Base-by-base conservation (phyloP, 2,113 vertebrate genomes). In the Natator depressus region DNA sequence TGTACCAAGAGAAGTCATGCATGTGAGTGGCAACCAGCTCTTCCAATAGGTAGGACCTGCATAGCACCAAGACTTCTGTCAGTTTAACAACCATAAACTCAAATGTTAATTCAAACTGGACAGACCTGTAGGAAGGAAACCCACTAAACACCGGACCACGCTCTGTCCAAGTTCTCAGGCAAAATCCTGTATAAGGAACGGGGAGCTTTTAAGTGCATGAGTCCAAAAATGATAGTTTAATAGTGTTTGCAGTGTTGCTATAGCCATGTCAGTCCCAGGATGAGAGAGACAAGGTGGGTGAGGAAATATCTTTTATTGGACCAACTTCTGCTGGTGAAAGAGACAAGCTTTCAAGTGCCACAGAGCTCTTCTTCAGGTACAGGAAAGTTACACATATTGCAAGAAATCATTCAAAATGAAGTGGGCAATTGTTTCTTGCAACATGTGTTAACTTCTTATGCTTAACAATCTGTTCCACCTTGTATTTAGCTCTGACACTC, bases 11-110 rank as follows among this genome's bases (percentile, higher is more conserved):
- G 38, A 35, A 93, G 54, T 85, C 38, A n/a, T 16, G 6, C 24
- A 87, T 65, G 65, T 20, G 27, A 9, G 65, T 38, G 65, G 38
- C 65, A 14, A 2, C 19, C 65, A 80, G 53, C 5, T 62, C 1
- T 85, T 42, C n/a, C 42, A 31, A 46, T 38, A 69, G 57, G 27
- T 0, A 4, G 88, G 27, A 93, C 20, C 11, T 14, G 14, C 0
- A 6, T 11, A 14, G 0, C 0, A 1, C 25, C 57, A 80, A 22
- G 17, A 5, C 6, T 5, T 62, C 5, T 16, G 42, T 69, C 72
- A 59, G 72, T 14, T 59, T 2, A 2, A 9, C 50, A 54, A 38
- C 20, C 59, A 7, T 20, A 62, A 47, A 84, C 9, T 51, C 49
- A 5, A 0, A 0, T 4, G 6, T 75, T 27, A 29, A 35, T 46